Base-by-base conservation (phyloP, 2,888 invertebrate species). In the Dynastes grantii region DNA sequence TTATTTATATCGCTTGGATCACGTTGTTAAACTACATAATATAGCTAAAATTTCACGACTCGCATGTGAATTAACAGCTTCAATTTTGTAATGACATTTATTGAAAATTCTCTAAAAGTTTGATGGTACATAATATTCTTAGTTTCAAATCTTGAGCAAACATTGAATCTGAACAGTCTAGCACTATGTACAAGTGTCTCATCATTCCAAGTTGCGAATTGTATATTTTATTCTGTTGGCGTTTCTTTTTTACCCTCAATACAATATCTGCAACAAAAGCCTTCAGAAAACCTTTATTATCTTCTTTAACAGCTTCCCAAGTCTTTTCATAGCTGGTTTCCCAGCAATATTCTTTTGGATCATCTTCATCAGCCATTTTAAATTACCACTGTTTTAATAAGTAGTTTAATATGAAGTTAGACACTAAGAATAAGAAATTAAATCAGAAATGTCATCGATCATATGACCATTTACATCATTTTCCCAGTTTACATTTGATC, bases 241-340 rank as follows among this genome's bases (percentile, higher is more conserved):
- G 91, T 86, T 95, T 95, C 49, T 97, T 91, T 87, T 96, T 96
- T 0, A 97, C 97, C 86, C 95, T 95, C 86, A 96, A 96, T 76
- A 98, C 95, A 83, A 97, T 95, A 85, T 98, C 97, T 0, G 96
- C 95, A 76, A 99, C 95, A 27, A 97, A 94, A 22, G 96, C 93
- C 87, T 98, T 97, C 85, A 99, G 91, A 83, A 97, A 92, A 0
- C 98, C 99, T 89, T 96, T 95, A 84, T 97, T 96, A 90, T 98
- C 98, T 91, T 99, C 99, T 88, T 96, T 95, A 79, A 99, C 95
- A 22, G 96, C 97, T 89, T 99, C 98, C 97, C 97, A 97, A 87
- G 97, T 97, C 89, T 97, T 97, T 87, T 97, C 97, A 88, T 97
- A 97, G 84, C 97, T 97, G 73, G 96, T 96, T 88, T 97, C 97